Conservation (phyloP, 2,113 vertebrate species). For the Sorex fumeus region DNA sequence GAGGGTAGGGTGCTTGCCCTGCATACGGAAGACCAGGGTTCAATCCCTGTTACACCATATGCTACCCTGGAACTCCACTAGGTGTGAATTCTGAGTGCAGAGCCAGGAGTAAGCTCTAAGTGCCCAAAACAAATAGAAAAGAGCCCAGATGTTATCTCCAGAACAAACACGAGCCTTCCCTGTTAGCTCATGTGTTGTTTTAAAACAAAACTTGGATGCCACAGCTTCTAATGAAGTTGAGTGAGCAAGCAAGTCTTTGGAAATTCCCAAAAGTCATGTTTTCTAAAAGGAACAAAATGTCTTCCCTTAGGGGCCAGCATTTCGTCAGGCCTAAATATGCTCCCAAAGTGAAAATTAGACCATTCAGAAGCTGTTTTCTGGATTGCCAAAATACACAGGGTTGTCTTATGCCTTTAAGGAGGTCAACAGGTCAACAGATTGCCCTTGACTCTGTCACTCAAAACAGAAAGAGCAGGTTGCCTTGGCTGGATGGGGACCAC, state of each 20-base stretch:
- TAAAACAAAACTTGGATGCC: neutral
- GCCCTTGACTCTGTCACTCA: neutral
- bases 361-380: conserved; percentile 33
- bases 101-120: too few species aligned
- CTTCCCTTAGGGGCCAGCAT: neutral
- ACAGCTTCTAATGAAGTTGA: neutral
- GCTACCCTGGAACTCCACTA: too few species aligned
- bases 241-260: neutral
- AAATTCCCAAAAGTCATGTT: conserved; percentile 7
- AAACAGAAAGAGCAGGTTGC: neutral
- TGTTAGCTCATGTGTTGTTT: neutral
- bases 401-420: neutral
- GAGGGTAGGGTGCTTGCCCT: too few species aligned
- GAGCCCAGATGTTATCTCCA: neutral
- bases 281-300: conserved; percentile 44
- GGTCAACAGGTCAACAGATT: conserved; percentile 11
- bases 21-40: too few species aligned
- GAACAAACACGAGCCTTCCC: neutral
- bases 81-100: too few species aligned
- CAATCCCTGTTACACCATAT: too few species aligned
- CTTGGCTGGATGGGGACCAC: neutral
- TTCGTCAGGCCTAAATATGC: conserved; percentile 55
- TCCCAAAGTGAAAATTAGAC: conserved; percentile 54
- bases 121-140: neutral
- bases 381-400: neutral